Evolutionary conservation across 2,888 invertebrate genomes (phyloP), one percentile per base, ranked within the genome.

Genomic region (Molanna angustata): DNA sequence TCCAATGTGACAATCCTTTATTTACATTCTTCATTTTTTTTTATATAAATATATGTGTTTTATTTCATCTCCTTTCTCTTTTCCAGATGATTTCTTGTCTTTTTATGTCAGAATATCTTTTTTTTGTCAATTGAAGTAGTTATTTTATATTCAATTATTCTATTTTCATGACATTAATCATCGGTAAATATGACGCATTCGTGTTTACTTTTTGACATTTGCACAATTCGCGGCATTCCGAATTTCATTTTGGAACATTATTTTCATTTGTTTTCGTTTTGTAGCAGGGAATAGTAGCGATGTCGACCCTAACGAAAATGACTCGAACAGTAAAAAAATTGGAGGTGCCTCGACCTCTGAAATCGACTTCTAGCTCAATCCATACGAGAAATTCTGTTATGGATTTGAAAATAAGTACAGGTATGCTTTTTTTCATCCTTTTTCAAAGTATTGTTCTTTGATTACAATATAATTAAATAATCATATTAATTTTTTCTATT

Each of bases 281-380:
- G 13, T n/a, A 55, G 55, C 55, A 52, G 43, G 52, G 50, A 18
- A 56, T 20, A 50, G 39, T 50, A 53, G 47, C 40, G 52, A 77
- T 76, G 77, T 75, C 77, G 74, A 76, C 77, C 72, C 70, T 74
- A 69, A 76, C 76, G 74, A 82, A 82, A 77, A 78, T 82, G 73
- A 81, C 82, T 72, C 80, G 85, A 72, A 81, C 82, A 64, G 81
- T 83, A 56, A 86, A 86, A 72, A 86, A 86, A 74, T 76, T 86
- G 64, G 86, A 87, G 73, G 82, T 86, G 66, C 86, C 87, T 63
- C 80, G 86, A 70, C 86, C 86, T 65, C 73, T 86, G 62, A 87
- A 86, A 73, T 66, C 71, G 61, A 76, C 80, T 61, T 80, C 80
- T 62, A 79, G 80, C 66, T 71, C 74, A 60, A 72, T 76, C 64